A percentile compares a stretch with the other conserved stretches of the same genome.
Conservation (phyloP, 2,888 invertebrate species). For the Sisyra nigra region DNA sequence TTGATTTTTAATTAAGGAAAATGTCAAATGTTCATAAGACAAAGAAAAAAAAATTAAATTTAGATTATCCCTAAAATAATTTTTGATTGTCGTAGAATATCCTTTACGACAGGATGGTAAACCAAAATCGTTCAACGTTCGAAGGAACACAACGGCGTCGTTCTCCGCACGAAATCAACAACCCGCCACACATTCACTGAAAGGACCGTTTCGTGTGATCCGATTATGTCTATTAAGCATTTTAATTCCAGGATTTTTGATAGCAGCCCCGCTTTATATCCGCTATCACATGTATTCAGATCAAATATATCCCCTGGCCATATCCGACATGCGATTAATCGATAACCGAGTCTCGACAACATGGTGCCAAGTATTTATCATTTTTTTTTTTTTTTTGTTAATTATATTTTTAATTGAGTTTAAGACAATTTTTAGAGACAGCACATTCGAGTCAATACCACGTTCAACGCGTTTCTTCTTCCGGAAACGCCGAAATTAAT, state of each 20-base stretch:
- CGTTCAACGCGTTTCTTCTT: slow-evolving; percentile 60
- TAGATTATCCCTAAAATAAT: too few relatives aligned
- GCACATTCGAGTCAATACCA: slow-evolving; percentile 49
- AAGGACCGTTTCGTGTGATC: slow-evolving; percentile 40
- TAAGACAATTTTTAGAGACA: slow-evolving; percentile 40
- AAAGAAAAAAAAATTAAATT: too few relatives aligned
- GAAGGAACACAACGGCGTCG: too few relatives aligned
- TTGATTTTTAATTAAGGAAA: too few relatives aligned
- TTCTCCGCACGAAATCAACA: neutral
- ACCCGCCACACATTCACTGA: neutral
- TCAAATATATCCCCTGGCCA: slow-evolving; percentile 54
- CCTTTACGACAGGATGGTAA: too few relatives aligned
- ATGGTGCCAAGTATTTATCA: slow-evolving; percentile 57
- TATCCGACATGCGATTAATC: slow-evolving; percentile 59
- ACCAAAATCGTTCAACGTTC: too few relatives aligned
- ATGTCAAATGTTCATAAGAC: too few relatives aligned
- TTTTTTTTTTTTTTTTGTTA: too few relatives aligned
- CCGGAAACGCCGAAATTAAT: slow-evolving; percentile 41
- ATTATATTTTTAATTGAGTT: too few relatives aligned
- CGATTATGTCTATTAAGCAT: slow-evolving; percentile 46
- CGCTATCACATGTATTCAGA: slow-evolving; percentile 52
- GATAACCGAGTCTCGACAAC: slow-evolving; percentile 59
- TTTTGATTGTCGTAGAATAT: too few relatives aligned
- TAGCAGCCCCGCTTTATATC: slow-evolving; percentile 52
- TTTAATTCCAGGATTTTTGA: slow-evolving; percentile 45